Conservation (phyloP, 2,797 vertebrate species). For the Poeciliopsis turneri region DNA sequence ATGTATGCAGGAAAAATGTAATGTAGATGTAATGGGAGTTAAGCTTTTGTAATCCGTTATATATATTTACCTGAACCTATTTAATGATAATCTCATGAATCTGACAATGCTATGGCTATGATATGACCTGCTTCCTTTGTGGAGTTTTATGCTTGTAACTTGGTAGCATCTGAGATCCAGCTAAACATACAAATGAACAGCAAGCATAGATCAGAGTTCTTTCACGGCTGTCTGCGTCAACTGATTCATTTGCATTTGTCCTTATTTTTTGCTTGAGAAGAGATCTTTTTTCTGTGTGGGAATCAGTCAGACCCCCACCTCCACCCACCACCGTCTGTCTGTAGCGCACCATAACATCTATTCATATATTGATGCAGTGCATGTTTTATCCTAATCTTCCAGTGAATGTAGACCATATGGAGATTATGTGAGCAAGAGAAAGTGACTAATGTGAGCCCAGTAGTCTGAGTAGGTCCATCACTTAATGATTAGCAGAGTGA, state of each 20-base stretch:
- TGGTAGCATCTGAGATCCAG: constrained; percentile 40
- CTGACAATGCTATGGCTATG: background rate
- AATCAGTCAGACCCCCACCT: constrained; percentile 39
- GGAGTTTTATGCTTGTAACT: constrained; percentile 10
- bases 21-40: background rate
- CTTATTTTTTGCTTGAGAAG: constrained; percentile 52
- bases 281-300: constrained; percentile 43
- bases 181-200: constrained; percentile 37
- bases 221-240: constrained; percentile 52
- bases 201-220: constrained; percentile 21
- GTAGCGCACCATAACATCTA: constrained; percentile 33
- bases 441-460: constrained; percentile 51
- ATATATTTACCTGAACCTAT: background rate
- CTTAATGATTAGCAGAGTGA: constrained; percentile 37
- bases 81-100: background rate
- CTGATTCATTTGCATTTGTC: constrained; percentile 68
- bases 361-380: constrained; percentile 74
- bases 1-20: background rate
- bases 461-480: constrained; percentile 26
- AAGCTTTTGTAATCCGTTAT: background rate
- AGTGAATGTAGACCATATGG: constrained; percentile 73
- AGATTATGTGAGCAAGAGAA: constrained; percentile 53
- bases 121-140: constrained; percentile 51
- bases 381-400: constrained; percentile 39
- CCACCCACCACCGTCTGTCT: constrained; percentile 32